phyloP scores from a whole-genome alignment of 2,797 vertebrate species.

The Sebastes iracundus region DNA sequence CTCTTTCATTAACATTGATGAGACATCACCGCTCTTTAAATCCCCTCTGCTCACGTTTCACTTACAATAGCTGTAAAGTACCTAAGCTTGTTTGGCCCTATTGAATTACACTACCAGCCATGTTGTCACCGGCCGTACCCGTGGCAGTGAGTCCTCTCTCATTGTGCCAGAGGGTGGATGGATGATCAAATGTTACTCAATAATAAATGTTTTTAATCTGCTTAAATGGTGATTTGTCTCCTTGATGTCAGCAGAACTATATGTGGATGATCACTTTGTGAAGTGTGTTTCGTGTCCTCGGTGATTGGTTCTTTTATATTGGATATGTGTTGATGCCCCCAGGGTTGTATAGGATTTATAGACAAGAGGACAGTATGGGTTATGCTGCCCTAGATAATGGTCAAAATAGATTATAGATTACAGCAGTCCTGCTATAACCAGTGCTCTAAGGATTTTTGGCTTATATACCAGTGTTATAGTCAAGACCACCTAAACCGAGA shows the following conservation, averaged over 20 bases:
- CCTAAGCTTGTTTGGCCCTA: constrained; percentile 18
- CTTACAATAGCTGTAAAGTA: constrained; percentile 10
- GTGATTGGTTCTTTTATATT: background rate
- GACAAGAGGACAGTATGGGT: background rate
- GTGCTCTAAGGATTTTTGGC: background rate
- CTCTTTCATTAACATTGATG: constrained; percentile 44
- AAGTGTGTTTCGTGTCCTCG: background rate
- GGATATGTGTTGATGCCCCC: background rate
- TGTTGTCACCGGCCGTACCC: background rate
- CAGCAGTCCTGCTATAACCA: background rate
- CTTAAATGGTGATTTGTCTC: background rate
- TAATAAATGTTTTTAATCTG: constrained; percentile 30
- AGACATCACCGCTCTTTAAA: constrained; percentile 29
- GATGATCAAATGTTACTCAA: constrained; percentile 1
- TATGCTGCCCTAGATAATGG: background rate
- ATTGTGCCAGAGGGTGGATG: background rate
- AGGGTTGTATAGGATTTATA: background rate
- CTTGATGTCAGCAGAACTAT: background rate
- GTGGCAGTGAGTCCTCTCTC: background rate
- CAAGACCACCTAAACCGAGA: too few relatives aligned
- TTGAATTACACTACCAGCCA: constrained; percentile 18
- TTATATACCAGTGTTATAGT: background rate
- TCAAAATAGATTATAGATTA: background rate
- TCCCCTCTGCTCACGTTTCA: constrained; percentile 48
- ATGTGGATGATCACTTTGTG: background rate